Evolutionary conservation across 1,140 invertebrate genomes (phyloP), one percentile per base, ranked within the genome.

Genomic region (Caenorhabditis tropicalis): DNA sequence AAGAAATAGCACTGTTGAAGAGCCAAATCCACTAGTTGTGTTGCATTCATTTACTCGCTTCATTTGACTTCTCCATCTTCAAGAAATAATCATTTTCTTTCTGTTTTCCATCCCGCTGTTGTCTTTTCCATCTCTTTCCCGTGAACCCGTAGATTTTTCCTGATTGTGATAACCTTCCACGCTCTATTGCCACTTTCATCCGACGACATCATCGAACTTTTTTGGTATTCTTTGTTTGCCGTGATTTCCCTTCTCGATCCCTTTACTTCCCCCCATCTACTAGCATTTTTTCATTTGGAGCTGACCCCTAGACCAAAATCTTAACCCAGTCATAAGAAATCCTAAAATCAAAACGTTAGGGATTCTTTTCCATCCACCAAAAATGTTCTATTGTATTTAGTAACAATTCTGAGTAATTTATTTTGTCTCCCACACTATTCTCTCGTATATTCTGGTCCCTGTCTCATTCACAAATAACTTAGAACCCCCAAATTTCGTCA

Each of bases 211-310:
- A 9, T 27, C 53, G n/a, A n/a, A n/a, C n/a, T n/a, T 29, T 7
- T 58, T 24, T 58, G 6, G 7, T 7, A 29, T 29, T 58, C 27
- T 5, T 29, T 58, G 21, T 58, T 58, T 58, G 21, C 53, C 53
- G 53, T 58, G 53, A 16, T 10, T 58, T 58, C n/a, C n/a, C n/a
- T n/a, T 65, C 36, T 27, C 53, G 21, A 27, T 56, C 53, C 21
- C 53, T 27, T 19, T 7, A 51, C 48, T n/a, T 7, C 49, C 16
- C n/a, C 9, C 21, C 53, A 19, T 51, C 24, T 10, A 65, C 12
- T 24, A 65, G 58, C 58, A 65, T 65, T 65, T 65, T 65, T 36
- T 31, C 58, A 16, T 36, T 65, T 65, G 58, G 29, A 39, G 58
- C 16, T 19, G 6, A 19, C 49, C 4, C 21, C 31, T 12, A 10